Base-by-base conservation (phyloP, 2,797 vertebrate genomes). In the Rallus crepitans region DNA sequence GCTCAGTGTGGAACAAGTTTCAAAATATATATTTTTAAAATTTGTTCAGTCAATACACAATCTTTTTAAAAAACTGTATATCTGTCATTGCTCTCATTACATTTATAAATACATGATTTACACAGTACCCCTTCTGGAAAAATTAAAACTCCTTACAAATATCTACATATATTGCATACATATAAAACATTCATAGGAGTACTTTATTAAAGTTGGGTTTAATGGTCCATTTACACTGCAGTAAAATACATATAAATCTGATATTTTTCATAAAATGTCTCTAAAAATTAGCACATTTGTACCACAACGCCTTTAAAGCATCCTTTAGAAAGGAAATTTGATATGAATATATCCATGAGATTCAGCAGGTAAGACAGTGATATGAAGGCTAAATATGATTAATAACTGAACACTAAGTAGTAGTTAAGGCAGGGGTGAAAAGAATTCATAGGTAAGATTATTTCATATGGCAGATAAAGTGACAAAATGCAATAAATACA, bases 61-160 rank as follows among this genome's bases (percentile, higher is more conserved):
- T 96, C 94, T 92, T 98, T 98, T 98, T 97, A 97, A 98, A 98
- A 98, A 98, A 95, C 80, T 96, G 95, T 96, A 86, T 98, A 97
- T 98, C 96, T 96, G 88, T 97, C 97, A 96, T 94, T 94, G 97
- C 72, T 94, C 90, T 97, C 96, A 97, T 97, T 97, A 97, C 85
- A 97, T 96, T 98, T 98, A 98, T 98, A 98, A 98, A 98, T 98
- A 98, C 96, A 97, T 97, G 97, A 98, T 98, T 98, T 98, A 98
- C 91, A 98, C 84, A 98, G 97, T 91, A 97, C 73, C 94, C 95
- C 96, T 94, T 95, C 80, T 96, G 95, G 97, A 97, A 97, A 97
- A 94, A 90, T 91, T 97, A 90, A 94, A 97, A 97, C 87, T 96
- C 96, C 94, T 98, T 98, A 98, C 89, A 98, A 98, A 98, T 98